These are phyloP conservation scores for Crepidodera aurea DNA, from an alignment of 2,888 invertebrate species.

Conservation along the genomic window DNA sequence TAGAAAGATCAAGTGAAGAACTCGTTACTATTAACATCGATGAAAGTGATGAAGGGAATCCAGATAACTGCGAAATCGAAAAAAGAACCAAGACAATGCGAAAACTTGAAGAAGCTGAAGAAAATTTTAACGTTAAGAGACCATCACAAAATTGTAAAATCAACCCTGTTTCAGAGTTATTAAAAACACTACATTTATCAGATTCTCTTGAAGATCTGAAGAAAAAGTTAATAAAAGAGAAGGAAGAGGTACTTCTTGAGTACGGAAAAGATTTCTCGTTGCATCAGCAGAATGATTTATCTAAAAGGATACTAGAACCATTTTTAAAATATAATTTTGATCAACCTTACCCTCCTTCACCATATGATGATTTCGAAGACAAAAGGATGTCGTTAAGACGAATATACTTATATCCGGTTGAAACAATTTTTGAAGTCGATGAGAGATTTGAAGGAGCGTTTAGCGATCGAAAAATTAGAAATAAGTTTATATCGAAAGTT, in stretches of 20 bases:
- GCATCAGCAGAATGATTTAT: not conserved
- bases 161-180: not conserved
- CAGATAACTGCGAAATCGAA: no score
- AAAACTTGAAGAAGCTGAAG: no score
- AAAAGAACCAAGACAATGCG: no score
- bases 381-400: not conserved
- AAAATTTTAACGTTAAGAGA: no score
- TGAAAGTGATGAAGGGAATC: no score
- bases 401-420: conserved; percentile 1
- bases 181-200: not conserved
- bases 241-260: not conserved
- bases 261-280: not conserved
- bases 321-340: not conserved
- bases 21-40: no score
- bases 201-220: not conserved
- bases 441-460: not conserved
- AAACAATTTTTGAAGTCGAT: not conserved
- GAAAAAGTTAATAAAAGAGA: not conserved
- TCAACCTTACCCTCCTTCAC: not conserved
- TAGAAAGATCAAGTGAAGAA: no score
- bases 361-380: not conserved
- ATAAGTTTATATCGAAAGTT: conserved; percentile 63
- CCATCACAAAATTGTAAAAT: no score
- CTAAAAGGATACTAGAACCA: not conserved
- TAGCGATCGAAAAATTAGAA: conserved; percentile 16